A percentile compares a stretch with the other conserved stretches of the same genome.
phyloP scores from a whole-genome alignment of 2,113 vertebrate species.

The Heptranchias perlo region DNA sequence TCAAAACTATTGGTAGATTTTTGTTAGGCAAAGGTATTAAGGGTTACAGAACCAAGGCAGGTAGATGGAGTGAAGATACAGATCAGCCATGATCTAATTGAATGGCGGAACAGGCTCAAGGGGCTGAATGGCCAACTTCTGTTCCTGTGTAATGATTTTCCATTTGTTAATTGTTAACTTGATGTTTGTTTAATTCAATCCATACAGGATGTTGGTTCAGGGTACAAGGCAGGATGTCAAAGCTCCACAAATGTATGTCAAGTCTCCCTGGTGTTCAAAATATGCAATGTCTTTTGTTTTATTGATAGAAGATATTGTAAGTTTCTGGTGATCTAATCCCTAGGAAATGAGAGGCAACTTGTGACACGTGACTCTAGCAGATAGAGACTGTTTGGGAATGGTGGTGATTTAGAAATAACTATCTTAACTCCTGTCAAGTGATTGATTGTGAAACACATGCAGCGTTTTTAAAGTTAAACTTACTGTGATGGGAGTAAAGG shows the following conservation, averaged over 20 bases:
- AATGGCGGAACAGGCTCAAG: neutral
- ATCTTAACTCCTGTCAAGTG: neutral
- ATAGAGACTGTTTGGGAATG: neutral
- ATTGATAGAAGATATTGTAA: neutral
- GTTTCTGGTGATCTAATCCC: neutral
- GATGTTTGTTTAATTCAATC: neutral
- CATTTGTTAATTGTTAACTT: slow-evolving; percentile 25
- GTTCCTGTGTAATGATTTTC: neutral
- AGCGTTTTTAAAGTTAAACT: neutral
- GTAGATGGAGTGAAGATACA: neutral
- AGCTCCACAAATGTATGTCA: neutral
- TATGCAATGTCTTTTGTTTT: neutral
- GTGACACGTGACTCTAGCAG: neutral
- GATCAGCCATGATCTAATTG: neutral
- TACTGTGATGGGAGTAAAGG: neutral
- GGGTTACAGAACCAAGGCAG: neutral
- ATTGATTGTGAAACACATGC: neutral
- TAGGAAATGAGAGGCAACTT: neutral
- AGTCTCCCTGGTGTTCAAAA: neutral
- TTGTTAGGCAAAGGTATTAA: neutral
- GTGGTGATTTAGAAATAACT: neutral
- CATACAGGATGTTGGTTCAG: slow-evolving; percentile 18
- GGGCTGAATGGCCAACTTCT: neutral
- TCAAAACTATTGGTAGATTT: neutral
- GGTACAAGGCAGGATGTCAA: neutral